Evolutionary conservation across 2,113 vertebrate species (phyloP).

Genomic region (Pontoporia blainvillei): DNA sequence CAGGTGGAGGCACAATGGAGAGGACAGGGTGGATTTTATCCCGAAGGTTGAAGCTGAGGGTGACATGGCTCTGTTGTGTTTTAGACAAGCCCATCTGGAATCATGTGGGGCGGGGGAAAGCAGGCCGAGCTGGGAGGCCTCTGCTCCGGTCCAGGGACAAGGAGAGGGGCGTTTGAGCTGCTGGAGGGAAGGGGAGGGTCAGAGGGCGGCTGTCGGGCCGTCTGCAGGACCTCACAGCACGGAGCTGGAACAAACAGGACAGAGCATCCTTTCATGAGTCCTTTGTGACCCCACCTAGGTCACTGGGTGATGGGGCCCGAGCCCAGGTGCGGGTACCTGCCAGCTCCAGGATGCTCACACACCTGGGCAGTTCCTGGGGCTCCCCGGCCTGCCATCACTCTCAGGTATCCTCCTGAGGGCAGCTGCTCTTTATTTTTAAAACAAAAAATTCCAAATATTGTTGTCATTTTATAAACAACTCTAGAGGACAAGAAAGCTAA

Average conservation of each 20-base stretch:
- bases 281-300: background rate
- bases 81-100: background rate
- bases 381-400: background rate
- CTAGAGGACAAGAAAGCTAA: background rate
- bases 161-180: background rate
- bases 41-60: background rate
- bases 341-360: rapidly evolving
- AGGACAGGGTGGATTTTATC: background rate
- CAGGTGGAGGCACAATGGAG: background rate
- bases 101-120: background rate
- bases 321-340: background rate
- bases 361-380: rapidly evolving
- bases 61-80: background rate
- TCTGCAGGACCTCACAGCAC: background rate
- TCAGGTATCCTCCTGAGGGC: background rate
- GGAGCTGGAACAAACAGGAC: background rate
- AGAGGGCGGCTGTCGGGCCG: rapidly evolving
- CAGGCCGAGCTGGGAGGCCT: too few relatives aligned
- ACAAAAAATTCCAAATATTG: background rate
- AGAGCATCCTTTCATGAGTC: rapidly evolving
- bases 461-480: background rate
- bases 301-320: background rate
- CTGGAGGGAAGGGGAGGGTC: background rate
- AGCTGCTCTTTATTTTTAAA: background rate
- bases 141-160: rapidly evolving